A percentile compares a stretch with the other conserved stretches of the same genome.
Conservation (phyloP, 2,113 vertebrate genomes). For the Paracanthobrama guichenoti region DNA sequence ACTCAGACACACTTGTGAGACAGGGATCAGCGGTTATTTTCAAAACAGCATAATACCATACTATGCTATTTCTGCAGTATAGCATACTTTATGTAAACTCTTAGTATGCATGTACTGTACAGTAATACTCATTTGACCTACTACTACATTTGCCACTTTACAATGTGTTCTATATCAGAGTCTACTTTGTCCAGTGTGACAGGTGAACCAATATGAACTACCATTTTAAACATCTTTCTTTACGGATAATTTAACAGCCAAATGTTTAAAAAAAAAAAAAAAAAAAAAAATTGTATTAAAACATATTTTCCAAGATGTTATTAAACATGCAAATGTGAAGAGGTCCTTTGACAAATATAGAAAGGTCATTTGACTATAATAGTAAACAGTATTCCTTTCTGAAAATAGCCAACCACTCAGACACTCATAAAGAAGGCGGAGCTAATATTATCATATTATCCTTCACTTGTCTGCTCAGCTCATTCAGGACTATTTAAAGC, state of each 20-base stretch:
- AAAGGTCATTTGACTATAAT: neutral
- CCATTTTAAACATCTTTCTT: neutral
- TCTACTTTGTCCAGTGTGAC: neutral
- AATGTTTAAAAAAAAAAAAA: no score
- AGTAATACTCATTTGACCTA: neutral
- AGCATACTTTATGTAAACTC: neutral
- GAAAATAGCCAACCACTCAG: neutral
- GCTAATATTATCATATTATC: constrained; percentile 43
- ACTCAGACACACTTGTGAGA: constrained; percentile 76
- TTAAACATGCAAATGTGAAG: neutral
- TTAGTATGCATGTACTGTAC: neutral
- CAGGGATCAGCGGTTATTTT: constrained; percentile 72
- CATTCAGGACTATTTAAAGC: constrained; percentile 75
- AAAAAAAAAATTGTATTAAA: no score
- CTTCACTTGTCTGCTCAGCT: constrained; percentile 80
- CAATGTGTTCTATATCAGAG: neutral
- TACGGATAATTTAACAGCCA: neutral
- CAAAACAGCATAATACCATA: constrained; percentile 70
- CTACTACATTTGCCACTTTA: neutral
- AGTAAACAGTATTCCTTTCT: neutral
- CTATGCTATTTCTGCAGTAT: constrained; percentile 26
- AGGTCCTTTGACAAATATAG: neutral
- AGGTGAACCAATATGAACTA: neutral
- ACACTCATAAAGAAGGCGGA: neutral
- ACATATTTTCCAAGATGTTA: neutral